Conservation (phyloP, 1,140 invertebrate species). For the Wasmannia auropunctata region DNA sequence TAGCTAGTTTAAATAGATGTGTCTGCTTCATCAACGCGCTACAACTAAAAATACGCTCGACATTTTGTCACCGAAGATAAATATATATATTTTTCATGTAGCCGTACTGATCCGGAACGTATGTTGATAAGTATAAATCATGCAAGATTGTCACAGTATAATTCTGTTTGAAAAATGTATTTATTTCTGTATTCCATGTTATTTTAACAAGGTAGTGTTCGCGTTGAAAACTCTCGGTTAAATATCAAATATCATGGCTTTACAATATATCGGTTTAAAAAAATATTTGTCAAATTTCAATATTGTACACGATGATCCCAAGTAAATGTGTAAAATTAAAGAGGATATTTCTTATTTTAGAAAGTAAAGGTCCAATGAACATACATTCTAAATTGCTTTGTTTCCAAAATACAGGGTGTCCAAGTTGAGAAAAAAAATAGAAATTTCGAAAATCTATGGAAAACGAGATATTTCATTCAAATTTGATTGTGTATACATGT, state of each 20-base stretch:
- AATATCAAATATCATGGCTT: not conserved
- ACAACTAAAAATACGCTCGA: not conserved
- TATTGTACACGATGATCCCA: too few relatives aligned
- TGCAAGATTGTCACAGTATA: not conserved
- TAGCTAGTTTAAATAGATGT: slow-evolving; percentile 24
- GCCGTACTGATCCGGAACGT: not conserved
- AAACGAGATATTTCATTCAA: too few relatives aligned
- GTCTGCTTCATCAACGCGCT: slow-evolving; percentile 24
- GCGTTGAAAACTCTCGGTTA: not conserved
- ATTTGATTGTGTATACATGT: too few relatives aligned
- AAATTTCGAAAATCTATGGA: too few relatives aligned
- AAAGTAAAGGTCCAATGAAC: too few relatives aligned
- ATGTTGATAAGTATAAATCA: slow-evolving; percentile 24
- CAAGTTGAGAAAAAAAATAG: too few relatives aligned
- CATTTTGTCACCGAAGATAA: not conserved
- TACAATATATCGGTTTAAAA: too few relatives aligned
- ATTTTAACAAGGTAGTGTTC: not conserved
- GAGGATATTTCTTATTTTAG: too few relatives aligned
- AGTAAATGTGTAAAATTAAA: too few relatives aligned
- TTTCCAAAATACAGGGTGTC: too few relatives aligned
- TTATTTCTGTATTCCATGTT: not conserved
- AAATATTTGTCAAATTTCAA: not conserved
- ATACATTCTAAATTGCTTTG: too few relatives aligned
- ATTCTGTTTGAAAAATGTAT: not conserved
- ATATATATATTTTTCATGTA: not conserved